phyloP scores from a whole-genome alignment of 2,888 invertebrate species.

The Acleris sparsana region DNA sequence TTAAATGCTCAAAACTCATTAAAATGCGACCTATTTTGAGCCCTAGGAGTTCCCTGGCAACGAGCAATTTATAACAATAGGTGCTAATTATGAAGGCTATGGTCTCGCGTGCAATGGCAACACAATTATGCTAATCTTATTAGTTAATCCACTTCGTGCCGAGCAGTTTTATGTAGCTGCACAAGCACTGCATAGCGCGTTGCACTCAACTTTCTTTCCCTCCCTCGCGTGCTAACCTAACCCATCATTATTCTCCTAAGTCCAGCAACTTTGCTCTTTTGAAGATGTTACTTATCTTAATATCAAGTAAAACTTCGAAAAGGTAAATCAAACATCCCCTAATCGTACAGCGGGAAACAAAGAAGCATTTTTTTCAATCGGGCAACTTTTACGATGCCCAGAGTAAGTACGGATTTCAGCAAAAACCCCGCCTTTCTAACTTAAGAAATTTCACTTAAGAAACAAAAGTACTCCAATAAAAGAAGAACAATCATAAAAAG shows the following conservation, averaged over 20 bases:
- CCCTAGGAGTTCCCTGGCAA: slow-evolving; percentile 33
- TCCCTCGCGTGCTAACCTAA: slow-evolving; percentile 43
- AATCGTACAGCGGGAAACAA: slow-evolving; percentile 44
- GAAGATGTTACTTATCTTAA: slow-evolving; percentile 35
- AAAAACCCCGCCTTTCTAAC: slow-evolving; percentile 74
- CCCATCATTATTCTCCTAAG: slow-evolving; percentile 43
- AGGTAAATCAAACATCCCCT: slow-evolving; percentile 44
- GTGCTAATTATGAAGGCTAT: slow-evolving; percentile 75
- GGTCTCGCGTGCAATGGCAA: slow-evolving; percentile 67
- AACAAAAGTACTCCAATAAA: slow-evolving; percentile 82
- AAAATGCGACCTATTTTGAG: slow-evolving; percentile 21
- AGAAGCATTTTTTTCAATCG: slow-evolving; percentile 75
- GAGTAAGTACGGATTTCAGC: slow-evolving; percentile 79
- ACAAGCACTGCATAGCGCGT: slow-evolving; percentile 48
- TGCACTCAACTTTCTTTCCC: slow-evolving; percentile 42
- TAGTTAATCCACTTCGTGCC: slow-evolving; percentile 73
- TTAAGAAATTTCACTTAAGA: slow-evolving; percentile 80
- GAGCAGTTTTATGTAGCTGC: slow-evolving; percentile 64
- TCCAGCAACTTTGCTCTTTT: background rate
- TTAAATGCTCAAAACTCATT: slow-evolving; percentile 14
- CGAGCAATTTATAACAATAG: slow-evolving; percentile 54
- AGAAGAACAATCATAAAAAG: slow-evolving; percentile 82
- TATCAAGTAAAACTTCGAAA: slow-evolving; percentile 4
- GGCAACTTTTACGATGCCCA: slow-evolving; percentile 73
- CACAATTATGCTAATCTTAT: slow-evolving; percentile 80